Evolutionary conservation across 2,888 invertebrate species (phyloP).

Genomic region (Drosophila paranaensis): DNA sequence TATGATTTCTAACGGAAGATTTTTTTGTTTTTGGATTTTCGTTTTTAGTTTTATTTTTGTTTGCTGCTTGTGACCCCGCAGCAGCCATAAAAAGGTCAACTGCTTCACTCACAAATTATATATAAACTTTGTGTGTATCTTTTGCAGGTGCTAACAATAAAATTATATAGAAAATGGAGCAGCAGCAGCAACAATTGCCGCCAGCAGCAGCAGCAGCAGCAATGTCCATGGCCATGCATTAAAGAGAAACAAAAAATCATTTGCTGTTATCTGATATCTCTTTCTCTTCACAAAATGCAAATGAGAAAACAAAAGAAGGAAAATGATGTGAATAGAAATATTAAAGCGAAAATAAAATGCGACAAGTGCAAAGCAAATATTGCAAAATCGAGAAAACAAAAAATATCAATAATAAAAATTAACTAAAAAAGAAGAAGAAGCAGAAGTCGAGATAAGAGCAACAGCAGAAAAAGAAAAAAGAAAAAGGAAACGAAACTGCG

Average conservation of each 20-base stretch:
- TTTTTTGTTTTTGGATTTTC: neutral
- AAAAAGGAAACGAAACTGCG: slow-evolving; percentile 62
- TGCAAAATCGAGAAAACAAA: slow-evolving; percentile 29
- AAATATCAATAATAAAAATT: slow-evolving; percentile 27
- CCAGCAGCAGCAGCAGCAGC: slow-evolving; percentile 15
- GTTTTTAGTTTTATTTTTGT: neutral
- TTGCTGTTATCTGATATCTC: slow-evolving; percentile 3
- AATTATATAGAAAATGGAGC: slow-evolving; percentile 43
- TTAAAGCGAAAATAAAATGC: slow-evolving; percentile 35
- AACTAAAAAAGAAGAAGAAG: slow-evolving; percentile 27
- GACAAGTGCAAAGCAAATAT: slow-evolving; percentile 48
- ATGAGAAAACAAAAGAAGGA: slow-evolving; percentile 77
- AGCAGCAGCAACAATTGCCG: slow-evolving; percentile 14
- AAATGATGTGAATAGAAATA: slow-evolving; percentile 45
- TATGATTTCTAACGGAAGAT: slow-evolving; percentile 36
- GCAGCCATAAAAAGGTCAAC: slow-evolving; percentile 17
- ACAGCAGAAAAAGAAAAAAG: slow-evolving; percentile 31
- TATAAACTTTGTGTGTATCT: slow-evolving; percentile 51
- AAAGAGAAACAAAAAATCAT: slow-evolving; percentile 2
- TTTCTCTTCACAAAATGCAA: slow-evolving; percentile 48
- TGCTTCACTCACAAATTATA: slow-evolving; percentile 33
- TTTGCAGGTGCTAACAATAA: slow-evolving; percentile 60
- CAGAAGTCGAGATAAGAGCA: slow-evolving; percentile 24
- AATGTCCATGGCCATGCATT: slow-evolving; percentile 37
- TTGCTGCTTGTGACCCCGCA: slow-evolving; percentile 12